Base-by-base conservation (phyloP, 2,797 vertebrate species). In the Enteromius paludinosus region DNA sequence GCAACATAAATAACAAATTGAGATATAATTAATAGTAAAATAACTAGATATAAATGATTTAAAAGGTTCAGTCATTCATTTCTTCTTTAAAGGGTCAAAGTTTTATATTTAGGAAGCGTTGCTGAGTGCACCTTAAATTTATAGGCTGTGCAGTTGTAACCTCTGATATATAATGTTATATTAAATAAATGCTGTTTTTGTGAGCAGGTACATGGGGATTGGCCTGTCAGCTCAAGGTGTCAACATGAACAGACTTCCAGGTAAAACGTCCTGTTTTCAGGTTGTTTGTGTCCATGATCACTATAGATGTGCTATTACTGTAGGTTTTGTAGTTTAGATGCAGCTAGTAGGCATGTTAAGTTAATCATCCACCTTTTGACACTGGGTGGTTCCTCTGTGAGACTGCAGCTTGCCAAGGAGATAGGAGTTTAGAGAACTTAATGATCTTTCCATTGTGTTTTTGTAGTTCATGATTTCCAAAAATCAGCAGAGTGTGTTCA, bases 211-310 rank as follows among this genome's bases (percentile, higher is more conserved):
- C 93, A 99, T 99, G 98, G 98, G 98, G 90, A 99, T 99, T 86
- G 98, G 98, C 85, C 96, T 99, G 77, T 99, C 98, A 4, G 97
- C 98, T 93, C 98, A 99, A 95, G 98, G 98, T 87, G 98, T 99
- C 87, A 99, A 99, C 93, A 99, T 99, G 98, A 99, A 99, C 95
- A 96, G 98, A 93, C 95, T 99, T 86, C 98, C 98, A 91, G 98
- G 98, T 99, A 97, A 94, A 92, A 84, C 3, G 4, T 61, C 20
- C 17, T 75, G 41, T 61, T 75, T 41, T 18, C 15, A 75, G 35
- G 35, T 61, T 18, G 9, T 54, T 74, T 9, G 1, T 74, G 9
- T 18, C 25, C 45, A 20, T 38, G 74, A 76, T 41, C 45, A 20
- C 56, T n/a, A 49, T 9, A 8, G 30, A 38, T 30, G 38, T 11